Percentiles rank a stretch among this genome's conserved stretches.
These are phyloP conservation scores for Eupithecia pulchellata DNA, from an alignment of 2,888 invertebrate genomes.

Conservation along the genomic window DNA sequence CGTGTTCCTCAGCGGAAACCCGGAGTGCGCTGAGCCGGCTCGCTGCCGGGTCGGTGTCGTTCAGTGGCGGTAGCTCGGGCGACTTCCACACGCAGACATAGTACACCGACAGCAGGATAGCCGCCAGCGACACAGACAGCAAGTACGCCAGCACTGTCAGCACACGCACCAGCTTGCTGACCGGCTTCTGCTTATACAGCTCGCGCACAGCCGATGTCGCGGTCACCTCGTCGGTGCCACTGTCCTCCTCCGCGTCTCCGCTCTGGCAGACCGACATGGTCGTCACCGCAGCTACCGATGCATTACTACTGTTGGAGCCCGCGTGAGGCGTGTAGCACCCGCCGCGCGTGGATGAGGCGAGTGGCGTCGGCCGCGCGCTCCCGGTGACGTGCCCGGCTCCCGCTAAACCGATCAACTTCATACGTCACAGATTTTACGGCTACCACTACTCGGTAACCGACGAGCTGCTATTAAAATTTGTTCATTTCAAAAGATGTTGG, in stretches of 20 bases:
- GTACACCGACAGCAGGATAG: constrained; percentile 92
- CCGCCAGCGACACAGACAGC: constrained; percentile 93
- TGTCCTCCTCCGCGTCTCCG: constrained; percentile 68
- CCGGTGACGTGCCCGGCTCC: constrained; percentile 53
- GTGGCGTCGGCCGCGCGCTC: constrained; percentile 46
- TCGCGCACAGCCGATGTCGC: constrained; percentile 63
- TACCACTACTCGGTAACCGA: constrained; percentile 40
- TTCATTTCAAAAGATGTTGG: constrained; percentile 57
- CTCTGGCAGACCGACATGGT: constrained; percentile 74
- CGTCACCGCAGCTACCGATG: constrained; percentile 44
- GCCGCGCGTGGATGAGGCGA: constrained; percentile 66
- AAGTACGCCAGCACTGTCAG: constrained; percentile 93
- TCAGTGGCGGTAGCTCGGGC: constrained; percentile 82
- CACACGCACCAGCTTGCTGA: constrained; percentile 84
- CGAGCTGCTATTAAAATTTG: constrained; percentile 59
- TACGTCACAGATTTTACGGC: constrained; percentile 73
- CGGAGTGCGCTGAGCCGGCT: constrained; percentile 44
- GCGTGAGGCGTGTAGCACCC: constrained; percentile 63
- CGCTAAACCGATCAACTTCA: constrained; percentile 72
- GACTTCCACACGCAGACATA: constrained; percentile 93
- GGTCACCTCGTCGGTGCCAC: constrained; percentile 64
- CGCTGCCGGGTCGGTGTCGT: constrained; percentile 53
- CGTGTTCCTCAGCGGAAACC: constrained; percentile 19
- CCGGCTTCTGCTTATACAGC: constrained; percentile 72
- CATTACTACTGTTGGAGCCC: constrained; percentile 53